These are phyloP conservation scores for Carassius auratus DNA, from an alignment of 2,113 vertebrate species.

Conservation along the genomic window DNA sequence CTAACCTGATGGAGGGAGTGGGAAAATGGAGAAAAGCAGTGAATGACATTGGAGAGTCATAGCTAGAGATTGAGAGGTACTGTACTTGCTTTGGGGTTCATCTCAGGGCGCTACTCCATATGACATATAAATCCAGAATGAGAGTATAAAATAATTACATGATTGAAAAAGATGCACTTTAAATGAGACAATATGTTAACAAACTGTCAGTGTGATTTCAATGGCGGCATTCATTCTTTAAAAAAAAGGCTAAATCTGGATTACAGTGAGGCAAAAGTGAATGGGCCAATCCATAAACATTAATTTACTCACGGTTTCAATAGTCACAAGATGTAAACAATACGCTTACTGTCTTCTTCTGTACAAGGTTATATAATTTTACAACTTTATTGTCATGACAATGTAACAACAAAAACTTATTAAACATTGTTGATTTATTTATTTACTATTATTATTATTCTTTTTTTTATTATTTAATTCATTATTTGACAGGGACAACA, in stretches of 20 bases:
- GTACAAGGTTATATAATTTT: no score
- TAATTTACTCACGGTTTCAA: background rate
- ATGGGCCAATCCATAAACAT: background rate
- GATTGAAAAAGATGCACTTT: background rate
- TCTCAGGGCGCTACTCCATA: background rate
- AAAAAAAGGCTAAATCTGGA: background rate
- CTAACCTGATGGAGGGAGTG: slow-evolving; percentile 71
- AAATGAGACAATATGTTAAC: background rate
- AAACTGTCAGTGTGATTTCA: background rate
- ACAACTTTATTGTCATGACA: background rate
- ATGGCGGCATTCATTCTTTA: background rate
- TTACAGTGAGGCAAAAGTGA: background rate
- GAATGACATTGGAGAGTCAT: slow-evolving; percentile 1
- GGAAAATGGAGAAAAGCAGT: slow-evolving; percentile 23
- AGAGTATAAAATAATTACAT: background rate
- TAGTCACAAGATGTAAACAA: background rate
- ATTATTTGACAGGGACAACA: no score
- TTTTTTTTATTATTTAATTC: no score
- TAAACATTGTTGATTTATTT: no score
- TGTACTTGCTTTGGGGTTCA: slow-evolving; percentile 7
- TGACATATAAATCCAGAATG: background rate
- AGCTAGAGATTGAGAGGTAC: background rate
- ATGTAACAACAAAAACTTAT: background rate
- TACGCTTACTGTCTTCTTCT: background rate
- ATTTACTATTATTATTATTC: no score